These are phyloP conservation scores for Ormyrus rosae DNA, from an alignment of 2,888 invertebrate species.

Conservation along the genomic window DNA sequence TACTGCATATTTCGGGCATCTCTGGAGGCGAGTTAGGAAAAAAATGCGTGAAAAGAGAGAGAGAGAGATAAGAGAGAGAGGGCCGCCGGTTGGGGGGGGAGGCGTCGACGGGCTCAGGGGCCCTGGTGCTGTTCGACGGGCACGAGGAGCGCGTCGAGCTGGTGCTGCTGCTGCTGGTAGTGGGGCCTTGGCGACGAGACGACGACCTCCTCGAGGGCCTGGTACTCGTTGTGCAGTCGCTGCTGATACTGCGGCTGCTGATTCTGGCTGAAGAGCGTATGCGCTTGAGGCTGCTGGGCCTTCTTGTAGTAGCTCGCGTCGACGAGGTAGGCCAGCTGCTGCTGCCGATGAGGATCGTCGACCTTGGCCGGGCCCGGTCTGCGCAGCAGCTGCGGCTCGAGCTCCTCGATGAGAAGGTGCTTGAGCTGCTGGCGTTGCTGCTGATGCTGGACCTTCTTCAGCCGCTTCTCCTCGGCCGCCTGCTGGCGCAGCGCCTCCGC, in stretches of 20 bases:
- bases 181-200: conserved; percentile 60
- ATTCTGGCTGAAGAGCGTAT: background rate
- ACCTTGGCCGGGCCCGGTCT: conserved; percentile 12
- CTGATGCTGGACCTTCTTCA: conserved; percentile 50
- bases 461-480: conserved; percentile 42
- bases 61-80: background rate
- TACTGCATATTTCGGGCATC: conserved; percentile 36
- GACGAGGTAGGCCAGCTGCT: conserved; percentile 69
- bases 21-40: conserved; percentile 33
- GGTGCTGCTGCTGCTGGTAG: conserved; percentile 66
- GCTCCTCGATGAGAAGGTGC: conserved; percentile 48
- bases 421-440: conserved; percentile 44
- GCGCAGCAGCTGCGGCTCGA: conserved; percentile 49
- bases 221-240: conserved; percentile 63
- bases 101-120: background rate
- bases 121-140: conserved; percentile 65
- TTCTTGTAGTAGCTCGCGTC: conserved; percentile 71
- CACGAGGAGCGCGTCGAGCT: conserved; percentile 68
- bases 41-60: background rate
- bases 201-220: conserved; percentile 66
- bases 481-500: conserved; percentile 50
- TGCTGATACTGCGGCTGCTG: conserved; percentile 66
- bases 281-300: conserved; percentile 63
- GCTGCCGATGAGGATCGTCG: conserved; percentile 60
- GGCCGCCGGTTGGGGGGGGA: background rate